Percentiles rank a stretch among this genome's conserved stretches.
phyloP scores from a whole-genome alignment of 2,113 vertebrate genomes.

The Pholis gunnellus region DNA sequence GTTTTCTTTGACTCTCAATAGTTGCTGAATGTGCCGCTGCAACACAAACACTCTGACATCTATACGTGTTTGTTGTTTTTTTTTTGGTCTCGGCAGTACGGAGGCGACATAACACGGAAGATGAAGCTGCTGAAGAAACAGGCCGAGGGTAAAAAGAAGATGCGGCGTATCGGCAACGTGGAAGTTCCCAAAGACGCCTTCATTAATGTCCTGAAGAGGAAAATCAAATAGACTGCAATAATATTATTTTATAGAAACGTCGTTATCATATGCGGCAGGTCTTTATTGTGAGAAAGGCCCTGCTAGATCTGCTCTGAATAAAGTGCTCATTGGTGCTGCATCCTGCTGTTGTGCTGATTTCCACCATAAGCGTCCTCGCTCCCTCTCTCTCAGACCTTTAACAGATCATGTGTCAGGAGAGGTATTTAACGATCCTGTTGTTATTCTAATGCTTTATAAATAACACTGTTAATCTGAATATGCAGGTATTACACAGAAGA shows the following conservation, averaged over 20 bases:
- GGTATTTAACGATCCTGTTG: neutral
- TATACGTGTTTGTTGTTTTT: neutral
- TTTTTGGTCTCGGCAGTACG: slow-evolving; percentile 89
- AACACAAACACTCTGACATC: neutral
- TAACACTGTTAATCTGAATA: neutral
- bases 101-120: slow-evolving; percentile 96
- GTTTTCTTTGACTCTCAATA: neutral
- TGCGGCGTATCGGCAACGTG: slow-evolving; percentile 93
- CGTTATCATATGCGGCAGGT: neutral
- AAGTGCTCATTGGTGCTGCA: slow-evolving; percentile 28
- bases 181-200: slow-evolving; percentile 96
- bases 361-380: neutral
- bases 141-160: slow-evolving; percentile 94
- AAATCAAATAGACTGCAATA: slow-evolving; percentile 59
- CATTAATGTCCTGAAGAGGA: slow-evolving; percentile 90
- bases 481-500: neutral
- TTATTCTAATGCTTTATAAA: neutral
- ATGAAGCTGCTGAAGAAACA: slow-evolving; percentile 97
- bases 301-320: slow-evolving; percentile 43
- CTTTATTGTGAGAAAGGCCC: slow-evolving; percentile 7
- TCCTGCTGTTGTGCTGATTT: slow-evolving; percentile 23
- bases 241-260: neutral
- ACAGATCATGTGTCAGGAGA: neutral
- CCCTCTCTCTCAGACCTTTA: neutral
- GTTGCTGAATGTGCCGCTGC: neutral